Conservation (phyloP, 1,140 invertebrate species). For the Pollicipes pollicipes region DNA sequence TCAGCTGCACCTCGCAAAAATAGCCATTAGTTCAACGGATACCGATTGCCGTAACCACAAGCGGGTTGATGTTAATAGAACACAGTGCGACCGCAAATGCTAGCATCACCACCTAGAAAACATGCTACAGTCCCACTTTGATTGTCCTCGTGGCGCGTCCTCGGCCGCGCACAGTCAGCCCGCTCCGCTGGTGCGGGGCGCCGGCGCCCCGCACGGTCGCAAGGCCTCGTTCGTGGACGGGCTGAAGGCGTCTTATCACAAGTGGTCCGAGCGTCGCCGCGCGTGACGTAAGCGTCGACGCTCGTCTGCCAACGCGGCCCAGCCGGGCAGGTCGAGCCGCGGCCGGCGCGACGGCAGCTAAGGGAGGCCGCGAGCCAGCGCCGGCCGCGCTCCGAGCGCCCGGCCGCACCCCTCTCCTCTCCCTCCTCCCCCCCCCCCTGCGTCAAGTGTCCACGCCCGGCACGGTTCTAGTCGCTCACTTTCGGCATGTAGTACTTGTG, state of each 20-base stretch:
- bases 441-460: not conserved
- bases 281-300: not conserved
- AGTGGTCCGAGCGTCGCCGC: not conserved
- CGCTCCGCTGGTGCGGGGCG: too few relatives aligned
- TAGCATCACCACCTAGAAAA: not conserved
- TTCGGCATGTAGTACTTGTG: slow-evolving; percentile 1
- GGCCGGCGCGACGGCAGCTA: not conserved
- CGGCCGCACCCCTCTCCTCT: too few relatives aligned
- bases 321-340: too few relatives aligned
- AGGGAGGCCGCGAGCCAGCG: not conserved
- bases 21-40: not conserved
- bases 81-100: not conserved
- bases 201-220: not conserved
- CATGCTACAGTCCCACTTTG: not conserved
- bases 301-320: not conserved
- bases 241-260: not conserved
- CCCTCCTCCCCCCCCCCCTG: not conserved
- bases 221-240: not conserved
- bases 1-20: not conserved
- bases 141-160: not conserved
- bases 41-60: not conserved
- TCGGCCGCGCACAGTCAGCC: not conserved
- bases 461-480: not conserved
- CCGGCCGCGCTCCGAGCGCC: too few relatives aligned
- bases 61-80: not conserved